Percentiles rank a stretch among this genome's conserved stretches.
Conservation (phyloP, 2,113 vertebrate species). For the Neolamprologus sp. region DNA sequence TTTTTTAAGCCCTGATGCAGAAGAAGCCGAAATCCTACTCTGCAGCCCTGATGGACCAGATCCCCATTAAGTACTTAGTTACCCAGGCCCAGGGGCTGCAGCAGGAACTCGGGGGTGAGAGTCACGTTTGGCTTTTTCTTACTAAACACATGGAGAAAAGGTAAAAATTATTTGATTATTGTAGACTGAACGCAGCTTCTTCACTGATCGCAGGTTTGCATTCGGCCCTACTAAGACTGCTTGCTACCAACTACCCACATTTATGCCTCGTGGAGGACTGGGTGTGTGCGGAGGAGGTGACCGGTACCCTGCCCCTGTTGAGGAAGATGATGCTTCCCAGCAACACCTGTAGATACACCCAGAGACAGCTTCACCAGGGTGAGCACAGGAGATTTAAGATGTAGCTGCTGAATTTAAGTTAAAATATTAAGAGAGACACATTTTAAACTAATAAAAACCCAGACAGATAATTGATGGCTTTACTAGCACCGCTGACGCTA, state of each 20-base stretch:
- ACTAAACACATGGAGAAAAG: background rate
- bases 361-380: conserved; percentile 91
- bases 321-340: conserved; percentile 88
- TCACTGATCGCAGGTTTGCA: conserved; percentile 77
- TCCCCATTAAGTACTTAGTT: conserved; percentile 96
- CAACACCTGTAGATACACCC: conserved; percentile 84
- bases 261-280: conserved; percentile 97
- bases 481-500: background rate
- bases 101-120: conserved; percentile 89
- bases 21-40: conserved; percentile 96
- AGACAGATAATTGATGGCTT: background rate
- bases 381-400: background rate
- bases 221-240: conserved; percentile 88
- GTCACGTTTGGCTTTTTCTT: background rate
- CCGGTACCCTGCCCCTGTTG: conserved; percentile 86
- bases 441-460: background rate
- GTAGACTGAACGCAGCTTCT: background rate
- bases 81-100: conserved; percentile 94
- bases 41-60: conserved; percentile 94
- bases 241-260: conserved; percentile 96
- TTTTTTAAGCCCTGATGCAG: conserved; percentile 84
- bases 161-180: background rate
- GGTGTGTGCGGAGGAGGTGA: conserved; percentile 97
- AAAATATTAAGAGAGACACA: background rate
- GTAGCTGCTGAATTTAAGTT: background rate